These are phyloP conservation scores for Lipotes vexillifer DNA, from an alignment of 2,113 vertebrate species.

Conservation along the genomic window DNA sequence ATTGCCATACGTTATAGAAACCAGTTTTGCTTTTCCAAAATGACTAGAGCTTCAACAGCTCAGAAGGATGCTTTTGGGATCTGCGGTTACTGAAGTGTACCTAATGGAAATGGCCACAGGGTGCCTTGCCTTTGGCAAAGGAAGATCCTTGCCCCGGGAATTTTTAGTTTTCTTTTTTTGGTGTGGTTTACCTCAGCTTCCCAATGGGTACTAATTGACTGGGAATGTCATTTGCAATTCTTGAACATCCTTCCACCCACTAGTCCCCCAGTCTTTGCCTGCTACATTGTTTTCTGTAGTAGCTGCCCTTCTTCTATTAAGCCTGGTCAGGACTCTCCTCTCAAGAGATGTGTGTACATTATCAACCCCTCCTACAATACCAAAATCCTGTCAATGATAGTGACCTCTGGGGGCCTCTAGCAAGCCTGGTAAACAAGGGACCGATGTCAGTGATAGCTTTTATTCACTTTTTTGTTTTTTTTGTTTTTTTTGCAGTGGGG, in stretches of 20 bases:
- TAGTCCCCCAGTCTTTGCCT: constrained; percentile 32
- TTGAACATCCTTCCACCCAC: constrained; percentile 33
- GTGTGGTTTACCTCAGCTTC: constrained; percentile 43
- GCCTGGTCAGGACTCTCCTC: constrained; percentile 67
- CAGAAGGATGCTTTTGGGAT: constrained; percentile 20
- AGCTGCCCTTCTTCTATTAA: constrained; percentile 74
- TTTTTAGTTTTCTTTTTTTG: constrained; percentile 53
- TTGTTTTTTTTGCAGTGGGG: constrained; percentile 64
- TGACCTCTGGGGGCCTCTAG: constrained; percentile 77
- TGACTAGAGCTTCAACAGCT: neutral
- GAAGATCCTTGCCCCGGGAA: constrained; percentile 34
- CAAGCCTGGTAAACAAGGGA: constrained; percentile 80
- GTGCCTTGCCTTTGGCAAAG: constrained; percentile 56
- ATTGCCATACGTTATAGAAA: constrained; percentile 33
- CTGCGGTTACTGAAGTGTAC: neutral
- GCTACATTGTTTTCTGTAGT: constrained; percentile 72
- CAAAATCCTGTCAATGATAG: constrained; percentile 81
- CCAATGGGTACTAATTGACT: constrained; percentile 76
- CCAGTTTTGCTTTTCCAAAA: constrained; percentile 53
- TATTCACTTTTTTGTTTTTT: constrained; percentile 70
- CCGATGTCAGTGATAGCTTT: constrained; percentile 63
- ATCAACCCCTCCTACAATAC: constrained; percentile 72
- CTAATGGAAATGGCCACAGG: constrained; percentile 58
- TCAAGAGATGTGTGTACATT: constrained; percentile 71
- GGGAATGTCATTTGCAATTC: constrained; percentile 73